phyloP scores from a whole-genome alignment of 2,797 vertebrate species.

The Myotis pilosus region DNA sequence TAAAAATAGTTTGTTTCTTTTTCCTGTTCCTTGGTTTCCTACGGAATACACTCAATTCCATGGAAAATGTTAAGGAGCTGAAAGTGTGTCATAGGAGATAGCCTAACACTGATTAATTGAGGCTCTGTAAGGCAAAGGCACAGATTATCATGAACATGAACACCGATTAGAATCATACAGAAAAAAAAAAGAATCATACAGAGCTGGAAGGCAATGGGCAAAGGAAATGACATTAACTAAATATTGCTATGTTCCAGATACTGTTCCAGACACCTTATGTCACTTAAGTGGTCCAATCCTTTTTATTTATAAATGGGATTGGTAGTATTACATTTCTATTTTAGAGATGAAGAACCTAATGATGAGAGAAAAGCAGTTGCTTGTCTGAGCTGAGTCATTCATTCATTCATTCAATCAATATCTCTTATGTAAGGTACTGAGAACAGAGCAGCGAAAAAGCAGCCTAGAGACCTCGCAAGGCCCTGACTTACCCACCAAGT shows the following conservation, averaged over 20 bases:
- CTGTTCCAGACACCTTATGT: constrained; percentile 44
- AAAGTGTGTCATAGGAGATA: constrained; percentile 36
- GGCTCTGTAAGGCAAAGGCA: background rate
- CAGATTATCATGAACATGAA: background rate
- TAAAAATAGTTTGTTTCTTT: constrained; percentile 65
- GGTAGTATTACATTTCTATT: constrained; percentile 6
- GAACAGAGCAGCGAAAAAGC: background rate
- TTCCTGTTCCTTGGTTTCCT: constrained; percentile 51
- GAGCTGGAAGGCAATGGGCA: constrained; percentile 19
- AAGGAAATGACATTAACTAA: constrained; percentile 60
- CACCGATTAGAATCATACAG: background rate
- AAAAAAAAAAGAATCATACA: background rate
- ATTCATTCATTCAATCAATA: background rate
- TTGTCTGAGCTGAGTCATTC: constrained; percentile 34
- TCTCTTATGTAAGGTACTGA: constrained; percentile 18
- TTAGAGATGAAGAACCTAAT: constrained; percentile 34
- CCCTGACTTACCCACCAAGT: background rate
- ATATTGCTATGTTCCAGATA: constrained; percentile 66
- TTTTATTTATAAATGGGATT: constrained; percentile 57
- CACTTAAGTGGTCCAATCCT: constrained; percentile 11
- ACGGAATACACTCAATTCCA: background rate
- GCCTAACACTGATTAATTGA: background rate
- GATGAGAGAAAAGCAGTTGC: background rate
- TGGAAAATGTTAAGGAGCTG: constrained; percentile 57
- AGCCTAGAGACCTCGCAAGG: background rate